phyloP scores from a whole-genome alignment of 2,888 invertebrate species.

The Hylaea fasciaria region DNA sequence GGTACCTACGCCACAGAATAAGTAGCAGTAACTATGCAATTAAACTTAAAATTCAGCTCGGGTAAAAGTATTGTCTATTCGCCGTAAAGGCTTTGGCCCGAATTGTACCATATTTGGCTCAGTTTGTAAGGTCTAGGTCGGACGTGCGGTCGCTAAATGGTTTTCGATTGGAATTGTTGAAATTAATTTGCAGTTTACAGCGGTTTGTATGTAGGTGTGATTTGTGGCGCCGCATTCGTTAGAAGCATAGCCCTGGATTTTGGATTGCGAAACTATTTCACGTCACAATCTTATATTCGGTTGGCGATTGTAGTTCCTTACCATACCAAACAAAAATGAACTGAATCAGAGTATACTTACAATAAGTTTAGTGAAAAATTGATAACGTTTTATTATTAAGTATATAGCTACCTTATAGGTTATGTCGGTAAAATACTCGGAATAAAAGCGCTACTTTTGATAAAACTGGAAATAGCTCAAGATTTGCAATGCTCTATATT shows the following conservation, averaged over 20 bases:
- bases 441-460: no score
- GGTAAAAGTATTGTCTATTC: constrained; percentile 38
- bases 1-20: constrained; percentile 10
- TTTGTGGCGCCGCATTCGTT: constrained; percentile 8
- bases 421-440: no score
- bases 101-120: constrained; percentile 37
- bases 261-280: constrained; percentile 11
- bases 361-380: no score
- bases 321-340: no score
- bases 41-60: constrained; percentile 42
- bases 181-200: not conserved
- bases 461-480: no score
- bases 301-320: no score
- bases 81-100: constrained; percentile 32
- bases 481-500: no score
- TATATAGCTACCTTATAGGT: no score
- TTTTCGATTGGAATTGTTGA: constrained; percentile 22
- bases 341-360: no score
- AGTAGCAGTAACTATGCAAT: constrained; percentile 32
- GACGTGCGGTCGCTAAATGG: constrained; percentile 33
- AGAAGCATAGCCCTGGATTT: constrained; percentile 1
- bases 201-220: constrained; percentile 12
- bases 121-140: constrained; percentile 45
- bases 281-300: not conserved
- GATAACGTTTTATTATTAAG: no score